These are phyloP conservation scores for Halcyon badia DNA, from an alignment of 2,797 vertebrate species.

Conservation along the genomic window DNA sequence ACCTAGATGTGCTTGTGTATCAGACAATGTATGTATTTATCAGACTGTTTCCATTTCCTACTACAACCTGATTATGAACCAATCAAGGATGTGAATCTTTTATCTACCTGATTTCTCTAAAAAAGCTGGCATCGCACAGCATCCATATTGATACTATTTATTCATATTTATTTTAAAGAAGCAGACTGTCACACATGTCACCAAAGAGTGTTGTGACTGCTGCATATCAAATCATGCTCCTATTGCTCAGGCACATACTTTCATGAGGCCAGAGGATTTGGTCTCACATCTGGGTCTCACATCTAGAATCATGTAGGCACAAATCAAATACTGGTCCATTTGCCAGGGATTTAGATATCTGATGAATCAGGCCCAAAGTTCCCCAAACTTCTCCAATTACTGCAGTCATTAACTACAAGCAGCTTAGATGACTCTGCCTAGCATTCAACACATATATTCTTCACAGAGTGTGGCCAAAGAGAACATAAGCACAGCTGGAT, in stretches of 20 bases:
- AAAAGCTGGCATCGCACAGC: neutral
- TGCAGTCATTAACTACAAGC: neutral
- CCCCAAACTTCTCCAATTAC: neutral
- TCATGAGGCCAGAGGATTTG: neutral
- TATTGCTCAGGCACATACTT: neutral
- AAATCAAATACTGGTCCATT: neutral
- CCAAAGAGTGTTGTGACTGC: neutral
- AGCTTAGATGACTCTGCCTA: neutral
- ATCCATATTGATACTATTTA: neutral
- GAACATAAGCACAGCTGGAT: conserved; percentile 32
- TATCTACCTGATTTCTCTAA: neutral
- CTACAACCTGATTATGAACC: neutral
- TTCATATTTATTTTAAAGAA: neutral
- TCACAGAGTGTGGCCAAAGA: neutral
- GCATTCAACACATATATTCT: neutral
- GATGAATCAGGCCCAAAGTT: neutral
- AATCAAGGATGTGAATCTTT: neutral
- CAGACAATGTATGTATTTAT: neutral
- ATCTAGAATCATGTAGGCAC: neutral
- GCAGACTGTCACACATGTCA: neutral
- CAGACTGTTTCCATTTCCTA: neutral
- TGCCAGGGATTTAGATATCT: neutral
- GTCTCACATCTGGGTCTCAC: neutral
- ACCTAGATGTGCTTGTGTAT: neutral
- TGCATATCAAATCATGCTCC: neutral